Evolutionary conservation across 2,113 vertebrate genomes (phyloP), one percentile per base, ranked within the genome.

Genomic region (Coregonus clupeaformis): DNA sequence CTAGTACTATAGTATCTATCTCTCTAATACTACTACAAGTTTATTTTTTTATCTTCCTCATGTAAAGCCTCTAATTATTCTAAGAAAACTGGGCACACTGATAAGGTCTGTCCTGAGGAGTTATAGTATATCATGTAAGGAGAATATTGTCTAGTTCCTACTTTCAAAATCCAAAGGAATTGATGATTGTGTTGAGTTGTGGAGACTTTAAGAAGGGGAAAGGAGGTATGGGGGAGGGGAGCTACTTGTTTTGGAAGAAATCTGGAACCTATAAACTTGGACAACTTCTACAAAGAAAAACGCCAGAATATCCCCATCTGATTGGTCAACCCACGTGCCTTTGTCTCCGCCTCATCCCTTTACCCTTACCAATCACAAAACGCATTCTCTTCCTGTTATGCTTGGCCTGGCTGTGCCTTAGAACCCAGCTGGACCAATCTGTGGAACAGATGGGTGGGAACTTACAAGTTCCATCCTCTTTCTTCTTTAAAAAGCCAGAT

Each of bases 241-340:
- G 82, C 81, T 55, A 76, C 79, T 87, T 69, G 74, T 87, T 90
- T 87, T 77, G 74, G 80, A 85, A 77, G 88, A 95, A 95, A 94
- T 96, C 95, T 96, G 94, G 95, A 96, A 95, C 92, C 93, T 90
- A 96, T 96, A 95, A 95, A 92, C 92, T 94, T 88, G 81, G 89
- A 82, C 90, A 90, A 90, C 91, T 91, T 94, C 92, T 93, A 82
- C 79, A 83, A 85, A 77, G 79, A 87, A 88, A 85, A 89, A 92
- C 90, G 90, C 94, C 92, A 87, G 85, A 71, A 86, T 86, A 90
- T 60, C 49, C 49, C 2, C 90, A 81, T 90, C 77, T 91, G 91
- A 92, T 94, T 94, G 94, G 94, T 80, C 92, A 82, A 85, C 32
- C 27, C 59, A 22, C 71, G 73, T 24, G 90, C 90, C 84, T 85